A percentile compares a stretch with the other conserved stretches of the same genome.
These are phyloP conservation scores for Chauna torquata DNA, from an alignment of 2,113 vertebrate genomes.

Conservation along the genomic window DNA sequence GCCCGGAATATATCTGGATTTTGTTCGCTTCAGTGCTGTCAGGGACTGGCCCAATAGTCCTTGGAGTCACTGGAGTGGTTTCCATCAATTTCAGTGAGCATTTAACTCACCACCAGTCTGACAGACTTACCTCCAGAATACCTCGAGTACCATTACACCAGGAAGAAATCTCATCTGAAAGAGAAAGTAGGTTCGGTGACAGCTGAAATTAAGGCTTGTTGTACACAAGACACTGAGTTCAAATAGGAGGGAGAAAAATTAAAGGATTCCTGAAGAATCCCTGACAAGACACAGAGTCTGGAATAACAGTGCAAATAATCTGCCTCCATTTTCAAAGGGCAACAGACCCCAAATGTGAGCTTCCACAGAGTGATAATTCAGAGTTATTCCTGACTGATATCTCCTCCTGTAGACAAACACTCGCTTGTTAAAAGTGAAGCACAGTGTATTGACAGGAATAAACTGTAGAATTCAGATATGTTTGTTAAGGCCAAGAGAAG, in stretches of 20 bases:
- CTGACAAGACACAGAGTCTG: not conserved
- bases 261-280: not conserved
- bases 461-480: conserved; percentile 2
- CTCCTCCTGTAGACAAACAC: conserved; percentile 47
- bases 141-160: not conserved
- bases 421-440: not conserved
- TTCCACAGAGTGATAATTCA: not conserved
- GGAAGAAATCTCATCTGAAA: not conserved
- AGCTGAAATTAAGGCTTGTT: not conserved
- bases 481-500: conserved; percentile 24
- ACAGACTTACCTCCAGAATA: not conserved
- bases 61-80: not conserved
- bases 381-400: conserved; percentile 14
- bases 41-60: not conserved
- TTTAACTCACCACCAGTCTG: not conserved
- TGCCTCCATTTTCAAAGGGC: conserved; percentile 23
- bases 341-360: not conserved
- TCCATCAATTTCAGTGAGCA: not conserved
- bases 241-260: not conserved
- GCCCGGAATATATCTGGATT: not conserved
- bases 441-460: not conserved
- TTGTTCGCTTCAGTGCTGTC: not conserved
- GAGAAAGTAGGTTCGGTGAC: not conserved
- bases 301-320: not conserved
- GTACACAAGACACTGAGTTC: not conserved